Base-by-base conservation (phyloP, 2,797 vertebrate genomes). In the Malacoctenus gilli region DNA sequence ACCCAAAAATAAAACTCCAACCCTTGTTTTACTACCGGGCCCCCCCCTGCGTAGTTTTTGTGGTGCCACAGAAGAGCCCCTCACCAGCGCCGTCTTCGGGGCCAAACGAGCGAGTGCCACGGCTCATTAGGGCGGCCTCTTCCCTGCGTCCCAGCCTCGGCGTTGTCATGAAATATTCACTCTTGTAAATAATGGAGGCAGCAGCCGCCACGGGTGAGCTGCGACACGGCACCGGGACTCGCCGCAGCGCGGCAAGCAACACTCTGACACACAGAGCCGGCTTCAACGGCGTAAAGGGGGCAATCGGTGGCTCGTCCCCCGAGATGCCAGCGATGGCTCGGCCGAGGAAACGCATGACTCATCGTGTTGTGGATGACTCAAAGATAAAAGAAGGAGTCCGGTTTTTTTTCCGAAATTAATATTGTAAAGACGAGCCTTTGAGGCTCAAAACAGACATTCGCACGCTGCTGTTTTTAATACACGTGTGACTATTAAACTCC, bases 141-240 rank as follows among this genome's bases (percentile, higher is more conserved):
- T 69, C 46, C 37, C 63, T 70, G 63, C 38, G 30, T 73, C 75
- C 40, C 59, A 22, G 59, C 67, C 67, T 65, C 67, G 76, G 82
- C 81, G 81, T 85, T 77, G 59, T 71, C 78, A 85, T 89, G 42
- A 89, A 89, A 89, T 88, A 89, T 89, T 88, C 67, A 88, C 73
- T 41, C 53, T 62, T 68, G 60, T 83, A 83, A 89, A 89, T 86
- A 89, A 87, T 80, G 37, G 68, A 89, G 60, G 61, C 59, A 71
- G 59, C 55, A 77, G 61, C 58, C 59, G 63, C 1, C 13, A 22
- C 39, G 58, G 41, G 42, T 28, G 67, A 68, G 54, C 39, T 57
- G 69, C 71, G 54, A 36, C 48, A 75, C 21, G 16, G 21, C 9
- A 15, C 15, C 3, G 31, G 42, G 19, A 36, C 58, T 31, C 14